Evolutionary conservation across 2,888 invertebrate genomes (phyloP).

Genomic region (Dicranocentrus wangi): DNA sequence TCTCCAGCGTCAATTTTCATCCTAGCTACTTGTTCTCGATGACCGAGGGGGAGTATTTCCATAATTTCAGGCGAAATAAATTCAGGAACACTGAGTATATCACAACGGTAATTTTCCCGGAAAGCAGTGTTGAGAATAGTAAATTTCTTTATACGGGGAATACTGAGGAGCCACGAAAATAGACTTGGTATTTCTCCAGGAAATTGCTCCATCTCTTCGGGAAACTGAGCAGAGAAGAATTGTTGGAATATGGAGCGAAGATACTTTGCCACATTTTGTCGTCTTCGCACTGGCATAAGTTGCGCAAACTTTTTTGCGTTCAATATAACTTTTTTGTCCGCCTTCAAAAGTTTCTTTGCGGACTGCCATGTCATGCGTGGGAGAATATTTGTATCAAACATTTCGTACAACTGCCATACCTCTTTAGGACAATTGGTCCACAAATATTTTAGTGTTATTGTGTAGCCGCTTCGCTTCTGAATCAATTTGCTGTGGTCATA

Average conservation of each 20-base stretch:
- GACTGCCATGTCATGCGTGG: constrained; percentile 56
- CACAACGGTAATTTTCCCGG: constrained; percentile 51
- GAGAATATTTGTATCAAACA: constrained; percentile 51
- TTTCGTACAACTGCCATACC: constrained; percentile 56
- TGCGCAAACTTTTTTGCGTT: constrained; percentile 53
- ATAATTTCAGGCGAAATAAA: constrained; percentile 57
- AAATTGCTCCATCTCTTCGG: constrained; percentile 52
- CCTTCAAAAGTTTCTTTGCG: constrained; percentile 55
- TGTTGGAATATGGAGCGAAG: constrained; percentile 40
- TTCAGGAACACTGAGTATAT: constrained; percentile 43
- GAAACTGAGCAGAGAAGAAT: constrained; percentile 51
- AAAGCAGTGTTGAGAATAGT: constrained; percentile 53
- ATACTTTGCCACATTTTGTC: constrained; percentile 45
- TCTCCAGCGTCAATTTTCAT: constrained; percentile 50
- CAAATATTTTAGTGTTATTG: constrained; percentile 40
- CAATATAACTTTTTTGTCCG: constrained; percentile 39
- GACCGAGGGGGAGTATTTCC: constrained; percentile 49
- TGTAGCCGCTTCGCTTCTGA: constrained; percentile 23
- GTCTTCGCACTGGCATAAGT: constrained; percentile 35
- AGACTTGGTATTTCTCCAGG: constrained; percentile 23
- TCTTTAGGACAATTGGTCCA: constrained; percentile 34
- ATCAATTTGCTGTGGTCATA: constrained; percentile 41
- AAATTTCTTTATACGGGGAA: constrained; percentile 53
- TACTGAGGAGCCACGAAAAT: constrained; percentile 37
- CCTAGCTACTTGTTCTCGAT: constrained; percentile 50